Percentiles rank a stretch among this genome's conserved stretches.
These are phyloP conservation scores for Parasteatoda tepidariorum DNA, from an alignment of 1,140 invertebrate genomes.

Conservation along the genomic window DNA sequence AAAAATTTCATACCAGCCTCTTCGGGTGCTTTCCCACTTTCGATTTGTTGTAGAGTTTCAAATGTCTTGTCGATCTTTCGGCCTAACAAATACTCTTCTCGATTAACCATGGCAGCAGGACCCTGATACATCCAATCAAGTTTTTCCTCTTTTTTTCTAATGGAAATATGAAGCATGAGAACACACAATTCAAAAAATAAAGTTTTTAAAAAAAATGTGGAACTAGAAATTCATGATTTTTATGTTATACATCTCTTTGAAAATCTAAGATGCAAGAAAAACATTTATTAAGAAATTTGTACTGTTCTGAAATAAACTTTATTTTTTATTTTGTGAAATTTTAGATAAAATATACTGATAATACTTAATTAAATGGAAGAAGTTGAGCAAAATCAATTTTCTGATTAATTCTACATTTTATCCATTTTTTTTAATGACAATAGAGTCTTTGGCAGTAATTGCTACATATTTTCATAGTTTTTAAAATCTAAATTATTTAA, in stretches of 20 bases:
- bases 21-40: slow-evolving; percentile 69
- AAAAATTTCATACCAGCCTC: slow-evolving; percentile 46
- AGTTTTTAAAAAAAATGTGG: background rate
- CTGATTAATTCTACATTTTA: too few species aligned
- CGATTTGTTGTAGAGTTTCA: slow-evolving; percentile 76
- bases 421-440: too few species aligned
- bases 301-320: too few species aligned
- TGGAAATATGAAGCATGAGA: background rate
- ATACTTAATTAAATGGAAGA: too few species aligned
- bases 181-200: background rate
- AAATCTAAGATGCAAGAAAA: background rate
- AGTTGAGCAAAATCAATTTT: too few species aligned
- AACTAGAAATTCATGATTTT: background rate
- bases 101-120: slow-evolving; percentile 78
- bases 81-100: slow-evolving; percentile 92
- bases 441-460: too few species aligned
- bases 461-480: too few species aligned
- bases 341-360: too few species aligned
- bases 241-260: too few species aligned
- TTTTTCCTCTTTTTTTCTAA: slow-evolving; percentile 63
- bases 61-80: slow-evolving; percentile 87
- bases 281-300: background rate
- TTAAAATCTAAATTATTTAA: too few species aligned
- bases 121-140: slow-evolving; percentile 95
- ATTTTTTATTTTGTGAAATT: too few species aligned